Evolutionary conservation across 2,797 vertebrate genomes (phyloP), one percentile per base, ranked within the genome.

Genomic region (Bothrops alternatus): DNA sequence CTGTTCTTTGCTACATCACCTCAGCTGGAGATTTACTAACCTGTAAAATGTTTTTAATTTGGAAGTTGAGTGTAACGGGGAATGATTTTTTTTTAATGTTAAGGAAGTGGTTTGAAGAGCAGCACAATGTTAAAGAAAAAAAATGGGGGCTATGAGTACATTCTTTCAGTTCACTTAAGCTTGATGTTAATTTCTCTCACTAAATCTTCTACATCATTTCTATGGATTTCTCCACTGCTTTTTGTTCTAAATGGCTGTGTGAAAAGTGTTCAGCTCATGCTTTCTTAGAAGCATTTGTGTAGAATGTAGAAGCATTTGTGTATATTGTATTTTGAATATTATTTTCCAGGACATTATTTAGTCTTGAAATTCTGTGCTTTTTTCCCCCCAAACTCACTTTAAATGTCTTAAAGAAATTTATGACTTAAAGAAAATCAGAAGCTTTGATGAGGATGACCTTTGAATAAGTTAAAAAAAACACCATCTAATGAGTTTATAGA

Each of bases 1-100:
- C 98, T 99, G 98, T 99, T 99, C 98, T 98, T 98, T 98, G 98
- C 98, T 98, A 98, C 98, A 98, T 98, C 98, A 98, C 98, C 98
- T 98, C 98, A 98, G 98, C 98, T 98, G 98, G 98, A 98, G 98
- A 98, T 97, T 98, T 98, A 98, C 98, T 98, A 98, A 98, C 97
- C 97, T 98, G 97, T 98, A 98, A 98, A 98, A 97, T 98, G 97
- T 97, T 98, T 98, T 98, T 98, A 97, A 98, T 98, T 98, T 98
- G 97, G 97, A 97, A 96, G 97, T 97, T 91, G 96, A 97, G 97
- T 97, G 96, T 85, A 93, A 97, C 97, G 94, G 96, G 96, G 93
- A 97, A 95, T 96, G 89, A 56, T 58, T 93, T 95, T 94, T 94
- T 95, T 91, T 94, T 91, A 65, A 65, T 96, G 95, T 95, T 95